Evolutionary conservation across 2,888 invertebrate genomes (phyloP).

Genomic region (Ephialtes manifestator): DNA sequence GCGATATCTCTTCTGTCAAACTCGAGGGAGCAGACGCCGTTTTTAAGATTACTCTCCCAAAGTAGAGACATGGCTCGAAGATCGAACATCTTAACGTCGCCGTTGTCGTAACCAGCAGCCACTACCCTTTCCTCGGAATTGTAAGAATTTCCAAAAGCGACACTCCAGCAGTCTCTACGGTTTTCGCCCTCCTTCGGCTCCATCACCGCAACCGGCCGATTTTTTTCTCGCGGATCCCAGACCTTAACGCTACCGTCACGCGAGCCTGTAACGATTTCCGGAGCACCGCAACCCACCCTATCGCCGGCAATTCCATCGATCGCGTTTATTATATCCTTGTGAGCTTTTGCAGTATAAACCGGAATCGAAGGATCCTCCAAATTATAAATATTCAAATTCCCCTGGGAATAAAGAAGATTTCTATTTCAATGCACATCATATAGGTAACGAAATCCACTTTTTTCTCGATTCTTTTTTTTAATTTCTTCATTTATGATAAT

Average conservation of each 20-base stretch:
- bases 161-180: conserved; percentile 97
- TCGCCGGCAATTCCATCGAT: conserved; percentile 96
- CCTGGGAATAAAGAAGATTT: conserved; percentile 86
- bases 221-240: conserved; percentile 97
- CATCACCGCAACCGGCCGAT: conserved; percentile 96
- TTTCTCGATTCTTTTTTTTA: too few relatives aligned
- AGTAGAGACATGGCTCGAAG: conserved; percentile 92
- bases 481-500: too few relatives aligned
- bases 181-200: conserved; percentile 90
- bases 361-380: conserved; percentile 91
- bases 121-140: conserved; percentile 95
- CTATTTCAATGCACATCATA: neutral
- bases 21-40: conserved; percentile 95
- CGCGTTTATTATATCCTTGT: conserved; percentile 94
- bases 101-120: conserved; percentile 98
- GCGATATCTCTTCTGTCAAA: conserved; percentile 97
- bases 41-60: conserved; percentile 97
- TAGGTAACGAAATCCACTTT: too few relatives aligned
- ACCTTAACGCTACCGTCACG: conserved; percentile 97
- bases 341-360: conserved; percentile 93
- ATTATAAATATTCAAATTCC: conserved; percentile 87
- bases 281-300: conserved; percentile 94
- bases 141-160: conserved; percentile 96
- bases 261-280: conserved; percentile 97
- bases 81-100: conserved; percentile 98